A percentile compares a stretch with the other conserved stretches of the same genome.
Conservation (phyloP, 1,140 invertebrate species). For the Ridgeia piscesae region DNA sequence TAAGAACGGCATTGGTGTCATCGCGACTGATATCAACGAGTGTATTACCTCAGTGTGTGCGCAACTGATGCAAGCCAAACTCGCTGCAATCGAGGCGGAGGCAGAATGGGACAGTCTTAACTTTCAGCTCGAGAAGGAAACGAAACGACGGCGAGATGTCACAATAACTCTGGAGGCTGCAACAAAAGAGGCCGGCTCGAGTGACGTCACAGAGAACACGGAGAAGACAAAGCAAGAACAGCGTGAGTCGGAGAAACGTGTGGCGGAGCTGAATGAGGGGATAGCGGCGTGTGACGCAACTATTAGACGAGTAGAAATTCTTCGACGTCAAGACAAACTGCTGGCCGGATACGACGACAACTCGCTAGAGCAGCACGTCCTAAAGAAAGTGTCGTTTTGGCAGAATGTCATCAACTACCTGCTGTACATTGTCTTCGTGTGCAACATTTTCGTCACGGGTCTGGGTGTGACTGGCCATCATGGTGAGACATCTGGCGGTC, state of each 20-base stretch:
- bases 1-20: neutral
- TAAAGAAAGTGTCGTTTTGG: constrained; percentile 20
- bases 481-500: neutral
- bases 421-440: constrained; percentile 9
- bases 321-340: neutral
- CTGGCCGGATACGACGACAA: neutral
- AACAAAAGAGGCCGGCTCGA: neutral
- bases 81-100: neutral
- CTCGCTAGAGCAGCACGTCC: neutral
- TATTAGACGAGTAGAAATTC: neutral
- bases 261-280: neutral
- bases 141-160: neutral
- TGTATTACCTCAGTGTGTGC: neutral
- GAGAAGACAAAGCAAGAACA: neutral
- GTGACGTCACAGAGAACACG: neutral
- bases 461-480: neutral
- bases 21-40: neutral
- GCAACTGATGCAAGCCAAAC: neutral
- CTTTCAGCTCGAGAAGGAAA: neutral
- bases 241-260: neutral
- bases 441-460: constrained; percentile 16
- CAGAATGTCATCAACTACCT: constrained; percentile 23
- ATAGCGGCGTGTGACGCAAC: neutral
- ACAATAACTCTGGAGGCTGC: neutral
- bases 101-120: neutral